Conservation (phyloP, 2,113 vertebrate species). For the Dendrocopos noguchii region DNA sequence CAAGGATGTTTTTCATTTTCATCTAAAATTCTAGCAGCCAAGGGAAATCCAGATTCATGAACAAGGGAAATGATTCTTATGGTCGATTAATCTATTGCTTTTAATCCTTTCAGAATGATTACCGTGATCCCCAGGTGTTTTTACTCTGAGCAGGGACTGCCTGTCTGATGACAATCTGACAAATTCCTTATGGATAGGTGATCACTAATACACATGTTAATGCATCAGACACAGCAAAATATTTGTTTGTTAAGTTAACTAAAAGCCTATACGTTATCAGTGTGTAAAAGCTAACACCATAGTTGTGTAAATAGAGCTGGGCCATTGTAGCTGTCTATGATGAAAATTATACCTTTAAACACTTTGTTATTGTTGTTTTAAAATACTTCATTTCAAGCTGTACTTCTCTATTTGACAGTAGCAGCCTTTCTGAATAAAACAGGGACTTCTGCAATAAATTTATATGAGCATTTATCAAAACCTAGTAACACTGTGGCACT, state of each 20-base stretch:
- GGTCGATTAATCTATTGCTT: slow-evolving; percentile 48
- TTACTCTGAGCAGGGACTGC: not conserved
- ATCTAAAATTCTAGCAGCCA: slow-evolving; percentile 31
- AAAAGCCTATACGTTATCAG: not conserved
- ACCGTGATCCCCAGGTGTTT: slow-evolving; percentile 39
- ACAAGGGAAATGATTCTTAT: slow-evolving; percentile 45
- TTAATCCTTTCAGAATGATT: slow-evolving; percentile 41
- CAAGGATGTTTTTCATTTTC: slow-evolving; percentile 48
- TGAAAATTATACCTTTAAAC: not conserved
- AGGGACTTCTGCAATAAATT: not conserved
- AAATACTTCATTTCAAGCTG: not conserved
- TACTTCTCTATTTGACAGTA: not conserved
- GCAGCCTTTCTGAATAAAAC: not conserved
- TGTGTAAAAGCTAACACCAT: not conserved
- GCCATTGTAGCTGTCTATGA: not conserved
- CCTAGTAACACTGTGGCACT: not conserved
- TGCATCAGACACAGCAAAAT: not conserved
- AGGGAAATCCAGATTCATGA: slow-evolving; percentile 41
- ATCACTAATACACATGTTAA: slow-evolving; percentile 19
- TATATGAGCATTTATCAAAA: slow-evolving; percentile 30
- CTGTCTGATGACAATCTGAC: slow-evolving; percentile 16
- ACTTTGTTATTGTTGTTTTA: not conserved
- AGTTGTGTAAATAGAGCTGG: not conserved
- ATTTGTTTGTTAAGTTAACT: slow-evolving; percentile 9
- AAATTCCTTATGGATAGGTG: slow-evolving; percentile 39